phyloP scores from a whole-genome alignment of 2,888 invertebrate species.

The Euclidia mi region DNA sequence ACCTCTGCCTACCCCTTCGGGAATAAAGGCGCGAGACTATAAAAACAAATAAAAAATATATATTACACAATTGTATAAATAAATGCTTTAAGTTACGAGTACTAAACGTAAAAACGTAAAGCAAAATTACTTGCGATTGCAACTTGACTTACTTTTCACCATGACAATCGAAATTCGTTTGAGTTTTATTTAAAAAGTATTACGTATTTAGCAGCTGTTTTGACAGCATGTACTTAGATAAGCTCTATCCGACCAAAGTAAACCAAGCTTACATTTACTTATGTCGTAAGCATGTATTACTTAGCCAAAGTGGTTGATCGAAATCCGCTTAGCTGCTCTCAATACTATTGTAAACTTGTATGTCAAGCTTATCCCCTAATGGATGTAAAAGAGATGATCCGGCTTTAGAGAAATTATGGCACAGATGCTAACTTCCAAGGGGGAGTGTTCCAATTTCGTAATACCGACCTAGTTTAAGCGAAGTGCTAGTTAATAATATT shows the following conservation, averaged over 20 bases:
- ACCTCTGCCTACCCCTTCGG: too few species aligned
- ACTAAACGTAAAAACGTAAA: too few species aligned
- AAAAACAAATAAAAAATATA: too few species aligned
- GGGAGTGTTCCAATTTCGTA: slow-evolving; percentile 14
- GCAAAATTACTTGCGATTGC: too few species aligned
- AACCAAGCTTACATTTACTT: not conserved
- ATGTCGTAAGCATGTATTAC: not conserved
- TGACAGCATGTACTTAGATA: not conserved
- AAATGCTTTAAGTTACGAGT: too few species aligned
- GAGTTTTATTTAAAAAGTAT: too few species aligned
- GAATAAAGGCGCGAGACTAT: too few species aligned
- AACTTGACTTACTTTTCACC: too few species aligned
- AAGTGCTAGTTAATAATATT: not conserved
- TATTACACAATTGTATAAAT: too few species aligned
- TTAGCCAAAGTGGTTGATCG: slow-evolving; percentile 9
- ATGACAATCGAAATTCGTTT: too few species aligned
- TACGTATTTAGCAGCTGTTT: too few species aligned
- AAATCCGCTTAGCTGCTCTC: slow-evolving; percentile 13
- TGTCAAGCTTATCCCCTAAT: slow-evolving; percentile 12
- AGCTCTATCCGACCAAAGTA: not conserved
- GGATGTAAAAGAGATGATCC: slow-evolving; percentile 31
- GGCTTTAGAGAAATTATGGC: slow-evolving; percentile 3
- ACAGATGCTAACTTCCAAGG: slow-evolving; percentile 15
- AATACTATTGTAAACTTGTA: slow-evolving; percentile 9
- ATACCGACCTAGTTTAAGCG: slow-evolving; percentile 17